Evolutionary conservation across 2,888 invertebrate genomes (phyloP).

Genomic region (Auanema freiburgensis): DNA sequence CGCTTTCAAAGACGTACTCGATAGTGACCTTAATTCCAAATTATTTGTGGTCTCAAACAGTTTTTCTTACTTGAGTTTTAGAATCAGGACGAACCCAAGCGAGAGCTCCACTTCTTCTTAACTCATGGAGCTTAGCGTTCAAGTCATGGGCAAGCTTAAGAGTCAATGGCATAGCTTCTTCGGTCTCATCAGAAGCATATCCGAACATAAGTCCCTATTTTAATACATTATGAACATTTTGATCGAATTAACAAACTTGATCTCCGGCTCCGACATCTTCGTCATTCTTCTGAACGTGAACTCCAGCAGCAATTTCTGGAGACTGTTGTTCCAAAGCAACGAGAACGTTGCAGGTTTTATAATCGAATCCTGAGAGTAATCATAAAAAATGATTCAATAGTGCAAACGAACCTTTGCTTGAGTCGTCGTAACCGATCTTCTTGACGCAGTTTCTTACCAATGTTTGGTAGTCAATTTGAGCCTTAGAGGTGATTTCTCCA

Average conservation of each 20-base stretch:
- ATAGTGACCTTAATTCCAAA: slow-evolving; percentile 82
- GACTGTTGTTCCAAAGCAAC: slow-evolving; percentile 95
- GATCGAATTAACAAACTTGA: slow-evolving; percentile 74
- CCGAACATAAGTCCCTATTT: slow-evolving; percentile 92
- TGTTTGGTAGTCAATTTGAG: slow-evolving; percentile 93
- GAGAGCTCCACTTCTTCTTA: slow-evolving; percentile 83
- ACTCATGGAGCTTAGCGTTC: slow-evolving; percentile 85
- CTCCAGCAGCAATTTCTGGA: slow-evolving; percentile 90
- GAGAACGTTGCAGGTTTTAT: slow-evolving; percentile 98
- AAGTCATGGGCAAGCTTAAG: slow-evolving; percentile 87
- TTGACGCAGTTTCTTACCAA: slow-evolving; percentile 93
- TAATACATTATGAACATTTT: neutral
- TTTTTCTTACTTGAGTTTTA: slow-evolving; percentile 78
- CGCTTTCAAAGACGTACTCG: slow-evolving; percentile 87
- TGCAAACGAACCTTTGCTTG: slow-evolving; percentile 78
- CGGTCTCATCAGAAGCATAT: slow-evolving; percentile 94
- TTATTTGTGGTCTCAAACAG: no score
- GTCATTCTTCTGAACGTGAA: slow-evolving; percentile 75
- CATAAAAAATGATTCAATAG: no score
- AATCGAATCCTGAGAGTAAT: slow-evolving; percentile 84
- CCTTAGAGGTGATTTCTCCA: slow-evolving; percentile 97
- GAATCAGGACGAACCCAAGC: slow-evolving; percentile 95
- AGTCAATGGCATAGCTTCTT: slow-evolving; percentile 93
- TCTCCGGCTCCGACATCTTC: slow-evolving; percentile 96
- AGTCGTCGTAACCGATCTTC: slow-evolving; percentile 97